Base-by-base conservation (phyloP, 2,113 vertebrate genomes). In the Lepidiolamprologus cunningtoni region DNA sequence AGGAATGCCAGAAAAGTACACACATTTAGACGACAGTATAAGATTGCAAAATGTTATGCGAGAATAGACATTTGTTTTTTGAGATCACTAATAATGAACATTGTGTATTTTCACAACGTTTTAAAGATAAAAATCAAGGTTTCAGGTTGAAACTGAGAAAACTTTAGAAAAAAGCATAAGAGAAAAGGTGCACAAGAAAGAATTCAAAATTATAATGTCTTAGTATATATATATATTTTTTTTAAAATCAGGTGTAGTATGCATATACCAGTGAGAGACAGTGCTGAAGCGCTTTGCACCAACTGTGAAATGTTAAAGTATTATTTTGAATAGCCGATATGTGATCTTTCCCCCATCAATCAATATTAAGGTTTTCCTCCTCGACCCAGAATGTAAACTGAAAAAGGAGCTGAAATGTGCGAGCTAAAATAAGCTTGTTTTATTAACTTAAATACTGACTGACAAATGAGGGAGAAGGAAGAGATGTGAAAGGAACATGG, bases 401-500 rank as follows among this genome's bases (percentile, higher is more conserved):
- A 13, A 78, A 87, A 71, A 71, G 42, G 14, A 80, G 52, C n/a
- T 89, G 52, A 82, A 84, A 86, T 40, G 4, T 81, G 80, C 12
- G 7, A 52, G 26, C 9, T 45, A 68, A 81, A 84, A 83, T 63
- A 17, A 57, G 83, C 33, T 63, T 80, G 79, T 63, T 88, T 86
- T 80, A 73, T 84, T 35, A 19, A n/a, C 80, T 84, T 37, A 47
- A 80, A 81, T 21, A 57, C 86, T 45, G 66, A 84, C 84, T 86
- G 83, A 92, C 66, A 90, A 89, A 86, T 53, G 79, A 86, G 40
- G 19, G 28, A 52, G 86, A 79, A 28, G n/a, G 61, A 86, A 86
- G 82, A 86, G 82, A 21, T 86, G 68, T 89, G 87, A 90, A 90
- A 91, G 61, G 73, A 78, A 88, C 42, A 73, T 73, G 57, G 80